A percentile compares a stretch with the other conserved stretches of the same genome.
phyloP scores from a whole-genome alignment of 1,140 invertebrate genomes.

The Tribolium castaneum region DNA sequence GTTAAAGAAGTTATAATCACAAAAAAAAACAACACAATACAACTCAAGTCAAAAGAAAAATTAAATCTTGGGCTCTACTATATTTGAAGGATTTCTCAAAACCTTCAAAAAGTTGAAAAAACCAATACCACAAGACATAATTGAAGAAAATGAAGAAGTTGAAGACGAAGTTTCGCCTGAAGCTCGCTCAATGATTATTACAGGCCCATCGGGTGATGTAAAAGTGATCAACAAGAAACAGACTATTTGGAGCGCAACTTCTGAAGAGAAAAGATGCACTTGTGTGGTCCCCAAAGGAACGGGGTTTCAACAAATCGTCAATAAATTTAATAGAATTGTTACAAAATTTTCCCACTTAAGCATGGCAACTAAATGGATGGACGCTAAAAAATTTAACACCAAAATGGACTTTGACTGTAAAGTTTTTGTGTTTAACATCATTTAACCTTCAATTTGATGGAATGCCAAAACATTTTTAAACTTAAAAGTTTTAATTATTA shows the following conservation, averaged over 20 bases:
- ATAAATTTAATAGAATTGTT: slow-evolving; percentile 48
- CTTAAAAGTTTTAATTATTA: too few relatives aligned
- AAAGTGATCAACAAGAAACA: slow-evolving; percentile 48
- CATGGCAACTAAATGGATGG: too few relatives aligned
- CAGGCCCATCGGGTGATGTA: slow-evolving; percentile 57
- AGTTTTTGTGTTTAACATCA: too few relatives aligned
- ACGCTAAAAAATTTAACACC: too few relatives aligned
- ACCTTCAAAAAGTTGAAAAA: slow-evolving; percentile 60
- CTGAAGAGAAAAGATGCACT: slow-evolving; percentile 54
- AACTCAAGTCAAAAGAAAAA: not conserved
- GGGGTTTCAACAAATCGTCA: slow-evolving; percentile 54
- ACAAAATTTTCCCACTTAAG: not conserved
- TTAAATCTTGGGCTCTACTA: not conserved
- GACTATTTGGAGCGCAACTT: slow-evolving; percentile 51
- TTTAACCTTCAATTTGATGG: too few relatives aligned
- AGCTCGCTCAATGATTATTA: slow-evolving; percentile 17
- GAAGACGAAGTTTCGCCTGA: slow-evolving; percentile 30
- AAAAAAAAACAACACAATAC: not conserved
- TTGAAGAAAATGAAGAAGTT: slow-evolving; percentile 51
- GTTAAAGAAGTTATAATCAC: not conserved
- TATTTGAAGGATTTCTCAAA: slow-evolving; percentile 44
- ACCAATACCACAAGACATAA: slow-evolving; percentile 56
- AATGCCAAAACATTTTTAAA: too few relatives aligned
- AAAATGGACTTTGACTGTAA: too few relatives aligned
- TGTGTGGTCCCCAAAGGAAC: slow-evolving; percentile 52